Evolutionary conservation across 2,113 vertebrate species (phyloP).

Genomic region (Albula goreensis): DNA sequence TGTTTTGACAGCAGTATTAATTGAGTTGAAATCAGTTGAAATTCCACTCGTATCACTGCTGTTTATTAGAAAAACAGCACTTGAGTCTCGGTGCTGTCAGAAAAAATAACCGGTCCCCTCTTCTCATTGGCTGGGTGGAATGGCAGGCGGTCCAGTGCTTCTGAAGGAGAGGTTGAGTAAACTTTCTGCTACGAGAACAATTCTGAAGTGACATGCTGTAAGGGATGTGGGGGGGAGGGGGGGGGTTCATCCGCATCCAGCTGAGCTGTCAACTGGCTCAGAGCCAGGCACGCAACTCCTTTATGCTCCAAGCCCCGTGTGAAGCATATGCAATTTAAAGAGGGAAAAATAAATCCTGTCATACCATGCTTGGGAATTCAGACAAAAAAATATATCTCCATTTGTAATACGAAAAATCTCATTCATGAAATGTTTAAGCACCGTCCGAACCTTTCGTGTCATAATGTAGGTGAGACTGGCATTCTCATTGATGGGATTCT

Average conservation of each 20-base stretch:
- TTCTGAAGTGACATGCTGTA: constrained; percentile 85
- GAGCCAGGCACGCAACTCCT: constrained; percentile 86
- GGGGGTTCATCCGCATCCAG: constrained; percentile 86
- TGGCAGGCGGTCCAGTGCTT: constrained; percentile 72
- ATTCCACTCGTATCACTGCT: constrained; percentile 83
- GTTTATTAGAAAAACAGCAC: constrained; percentile 82
- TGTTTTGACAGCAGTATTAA: constrained; percentile 96
- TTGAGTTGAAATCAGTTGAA: constrained; percentile 87
- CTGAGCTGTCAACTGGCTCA: constrained; percentile 89
- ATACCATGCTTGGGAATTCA: constrained; percentile 71
- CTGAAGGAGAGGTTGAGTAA: constrained; percentile 88
- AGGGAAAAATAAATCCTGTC: constrained; percentile 60
- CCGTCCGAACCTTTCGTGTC: constrained; percentile 58
- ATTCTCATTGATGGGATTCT: constrained; percentile 53
- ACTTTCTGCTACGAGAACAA: constrained; percentile 89
- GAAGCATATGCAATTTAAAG: constrained; percentile 76
- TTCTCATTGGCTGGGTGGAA: constrained; percentile 81
- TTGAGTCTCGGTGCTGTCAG: constrained; percentile 83
- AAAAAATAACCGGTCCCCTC: constrained; percentile 79
- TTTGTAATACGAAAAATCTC: constrained; percentile 60
- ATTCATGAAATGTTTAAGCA: constrained; percentile 63
- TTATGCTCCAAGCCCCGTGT: constrained; percentile 71
- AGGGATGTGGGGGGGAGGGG: constrained; percentile 64
- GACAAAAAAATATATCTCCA: constrained; percentile 48
- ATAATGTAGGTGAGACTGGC: constrained; percentile 53